phyloP scores from a whole-genome alignment of 2,888 invertebrate species.

The Coelopa pilipes region DNA sequence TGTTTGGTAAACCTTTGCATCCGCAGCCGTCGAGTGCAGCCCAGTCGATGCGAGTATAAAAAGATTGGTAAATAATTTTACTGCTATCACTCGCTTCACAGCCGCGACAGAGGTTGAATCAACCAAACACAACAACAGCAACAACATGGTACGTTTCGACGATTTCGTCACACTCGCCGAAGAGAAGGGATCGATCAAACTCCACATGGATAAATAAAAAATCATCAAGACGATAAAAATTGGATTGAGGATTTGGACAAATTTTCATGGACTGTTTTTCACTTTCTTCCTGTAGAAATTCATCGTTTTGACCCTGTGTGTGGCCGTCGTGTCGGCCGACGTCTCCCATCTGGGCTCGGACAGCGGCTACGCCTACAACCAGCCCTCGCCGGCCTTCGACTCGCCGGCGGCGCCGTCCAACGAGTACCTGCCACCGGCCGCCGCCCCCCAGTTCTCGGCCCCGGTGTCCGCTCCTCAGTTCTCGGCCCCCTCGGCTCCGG shows the following conservation, averaged over 20 bases:
- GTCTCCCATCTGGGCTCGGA: slow-evolving; percentile 32
- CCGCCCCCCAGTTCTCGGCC: slow-evolving; percentile 5
- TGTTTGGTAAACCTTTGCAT: slow-evolving; percentile 3
- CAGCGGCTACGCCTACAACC: slow-evolving; percentile 30
- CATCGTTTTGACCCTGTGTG: slow-evolving; percentile 20
- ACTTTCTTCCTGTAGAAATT: slow-evolving; percentile 24
- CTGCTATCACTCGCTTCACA: slow-evolving; percentile 10
- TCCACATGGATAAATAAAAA: no score
- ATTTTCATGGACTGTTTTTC: background rate
- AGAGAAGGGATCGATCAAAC: no score
- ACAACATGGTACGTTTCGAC: slow-evolving; percentile 4
- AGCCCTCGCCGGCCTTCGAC: slow-evolving; percentile 9
- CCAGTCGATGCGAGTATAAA: slow-evolving; percentile 13
- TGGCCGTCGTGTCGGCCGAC: slow-evolving; percentile 31
- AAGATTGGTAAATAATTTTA: slow-evolving; percentile 11
- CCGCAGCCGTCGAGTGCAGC: background rate
- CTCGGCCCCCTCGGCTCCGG: slow-evolving; percentile 27
- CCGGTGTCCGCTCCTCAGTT: slow-evolving; percentile 25
- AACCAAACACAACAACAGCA: background rate
- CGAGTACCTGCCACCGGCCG: slow-evolving; percentile 1
- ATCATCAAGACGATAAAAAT: no score
- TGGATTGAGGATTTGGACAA: no score
- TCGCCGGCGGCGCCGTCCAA: slow-evolving; percentile 11
- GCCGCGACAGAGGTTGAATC: background rate
- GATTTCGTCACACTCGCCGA: background rate